These are phyloP conservation scores for Oreochromis aureus DNA, from an alignment of 2,113 vertebrate species.

Conservation along the genomic window DNA sequence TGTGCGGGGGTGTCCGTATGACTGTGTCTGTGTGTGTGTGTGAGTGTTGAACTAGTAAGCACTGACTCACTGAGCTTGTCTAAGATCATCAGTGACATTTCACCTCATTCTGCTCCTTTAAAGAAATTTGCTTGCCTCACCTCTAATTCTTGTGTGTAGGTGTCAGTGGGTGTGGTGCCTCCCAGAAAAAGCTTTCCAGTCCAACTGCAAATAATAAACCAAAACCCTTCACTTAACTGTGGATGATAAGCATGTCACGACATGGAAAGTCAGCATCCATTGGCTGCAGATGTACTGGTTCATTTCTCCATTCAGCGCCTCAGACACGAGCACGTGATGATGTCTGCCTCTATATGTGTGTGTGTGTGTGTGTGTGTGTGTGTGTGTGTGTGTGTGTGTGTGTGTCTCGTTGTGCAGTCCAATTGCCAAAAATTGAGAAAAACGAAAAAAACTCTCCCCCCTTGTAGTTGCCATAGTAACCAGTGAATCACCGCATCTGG, in stretches of 20 bases:
- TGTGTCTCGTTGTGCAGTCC: slow-evolving; percentile 2
- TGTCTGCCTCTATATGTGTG: neutral
- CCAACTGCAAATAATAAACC: neutral
- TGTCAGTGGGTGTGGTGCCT: neutral
- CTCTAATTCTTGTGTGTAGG: neutral
- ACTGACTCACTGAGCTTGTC: slow-evolving; percentile 38
- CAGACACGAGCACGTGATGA: neutral
- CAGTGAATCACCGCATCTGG: slow-evolving; percentile 66
- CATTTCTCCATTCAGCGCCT: neutral
- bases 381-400: neutral
- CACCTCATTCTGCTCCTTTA: neutral
- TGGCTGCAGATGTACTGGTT: slow-evolving; percentile 11
- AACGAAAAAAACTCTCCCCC: slow-evolving; percentile 31
- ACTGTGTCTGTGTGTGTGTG: neutral
- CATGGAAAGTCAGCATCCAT: neutral
- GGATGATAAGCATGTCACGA: neutral
- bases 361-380: neutral
- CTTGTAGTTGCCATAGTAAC: slow-evolving; percentile 70
- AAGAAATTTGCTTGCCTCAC: slow-evolving; percentile 13
- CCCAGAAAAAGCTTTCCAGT: neutral
- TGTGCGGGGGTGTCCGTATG: accelerated
- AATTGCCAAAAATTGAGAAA: slow-evolving; percentile 53
- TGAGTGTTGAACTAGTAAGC: neutral
- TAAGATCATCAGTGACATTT: slow-evolving; percentile 39
- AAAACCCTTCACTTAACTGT: neutral